Evolutionary conservation across 2,888 invertebrate species (phyloP).

Genomic region (Pristionchus japonicus): DNA sequence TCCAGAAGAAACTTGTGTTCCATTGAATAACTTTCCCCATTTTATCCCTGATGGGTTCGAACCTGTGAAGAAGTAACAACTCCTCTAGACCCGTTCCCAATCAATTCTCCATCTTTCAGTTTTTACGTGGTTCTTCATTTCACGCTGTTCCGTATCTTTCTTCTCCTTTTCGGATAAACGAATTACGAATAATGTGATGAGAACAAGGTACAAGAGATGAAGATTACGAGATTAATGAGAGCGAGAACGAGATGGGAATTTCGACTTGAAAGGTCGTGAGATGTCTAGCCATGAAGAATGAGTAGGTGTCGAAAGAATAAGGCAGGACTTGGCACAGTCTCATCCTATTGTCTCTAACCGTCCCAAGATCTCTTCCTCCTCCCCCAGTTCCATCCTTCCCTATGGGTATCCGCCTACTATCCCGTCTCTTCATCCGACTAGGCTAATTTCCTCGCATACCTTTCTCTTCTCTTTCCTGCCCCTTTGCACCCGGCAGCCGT

Average conservation of each 20-base stretch:
- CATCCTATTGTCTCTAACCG: neutral
- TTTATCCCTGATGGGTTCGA: neutral
- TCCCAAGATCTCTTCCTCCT: neutral
- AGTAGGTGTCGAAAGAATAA: neutral
- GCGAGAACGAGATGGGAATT: neutral
- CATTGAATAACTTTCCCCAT: neutral
- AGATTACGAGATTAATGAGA: neutral
- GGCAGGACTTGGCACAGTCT: neutral
- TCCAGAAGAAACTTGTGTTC: neutral
- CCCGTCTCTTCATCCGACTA: neutral
- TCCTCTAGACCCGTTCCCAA: neutral
- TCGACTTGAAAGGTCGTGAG: neutral
- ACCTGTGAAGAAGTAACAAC: neutral
- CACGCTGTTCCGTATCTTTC: neutral
- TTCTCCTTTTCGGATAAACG: neutral
- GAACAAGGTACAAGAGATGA: neutral
- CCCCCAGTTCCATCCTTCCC: neutral
- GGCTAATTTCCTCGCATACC: conserved; percentile 17
- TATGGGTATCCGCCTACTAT: neutral
- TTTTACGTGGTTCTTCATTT: conserved; percentile 32
- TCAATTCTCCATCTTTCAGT: conserved; percentile 29
- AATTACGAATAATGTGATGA: conserved; percentile 13
- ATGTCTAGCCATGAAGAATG: neutral
- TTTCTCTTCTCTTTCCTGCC: conserved; percentile 1
- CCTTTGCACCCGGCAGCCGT: neutral